phyloP scores from a whole-genome alignment of 2,888 invertebrate species.

The Drosophila neotestacea region DNA sequence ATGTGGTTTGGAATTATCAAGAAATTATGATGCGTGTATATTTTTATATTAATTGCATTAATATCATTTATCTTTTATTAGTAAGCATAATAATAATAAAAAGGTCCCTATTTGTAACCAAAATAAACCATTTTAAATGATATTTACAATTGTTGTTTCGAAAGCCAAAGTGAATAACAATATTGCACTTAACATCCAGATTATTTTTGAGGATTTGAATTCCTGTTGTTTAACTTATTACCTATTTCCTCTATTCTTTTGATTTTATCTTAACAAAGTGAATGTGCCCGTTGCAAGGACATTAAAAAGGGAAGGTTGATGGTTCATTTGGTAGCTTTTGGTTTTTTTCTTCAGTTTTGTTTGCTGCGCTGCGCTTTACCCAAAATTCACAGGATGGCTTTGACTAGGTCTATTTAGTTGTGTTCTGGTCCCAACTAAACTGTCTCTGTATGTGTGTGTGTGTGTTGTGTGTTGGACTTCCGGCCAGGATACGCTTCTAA shows the following conservation, averaged over 20 bases:
- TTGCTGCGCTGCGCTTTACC: slow-evolving; percentile 52
- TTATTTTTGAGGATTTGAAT: too few relatives aligned
- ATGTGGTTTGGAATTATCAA: too few relatives aligned
- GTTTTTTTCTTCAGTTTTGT: slow-evolving; percentile 43
- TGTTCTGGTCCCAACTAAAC: slow-evolving; percentile 3
- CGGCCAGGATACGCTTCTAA: slow-evolving; percentile 79
- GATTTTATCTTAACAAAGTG: neutral
- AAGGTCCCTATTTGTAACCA: too few relatives aligned
- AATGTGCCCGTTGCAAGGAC: slow-evolving; percentile 17
- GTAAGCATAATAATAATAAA: too few relatives aligned
- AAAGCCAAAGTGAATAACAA: too few relatives aligned
- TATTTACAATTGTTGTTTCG: too few relatives aligned
- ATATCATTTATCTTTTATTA: too few relatives aligned
- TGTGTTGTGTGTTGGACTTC: slow-evolving; percentile 56
- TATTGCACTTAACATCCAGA: too few relatives aligned
- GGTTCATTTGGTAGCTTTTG: slow-evolving; percentile 37
- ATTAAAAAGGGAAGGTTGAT: slow-evolving; percentile 63
- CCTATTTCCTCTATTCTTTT: neutral
- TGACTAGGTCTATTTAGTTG: slow-evolving; percentile 9
- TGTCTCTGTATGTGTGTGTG: slow-evolving; percentile 12
- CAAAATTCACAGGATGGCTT: slow-evolving; percentile 23
- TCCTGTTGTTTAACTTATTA: too few relatives aligned
- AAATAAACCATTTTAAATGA: too few relatives aligned
- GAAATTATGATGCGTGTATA: too few relatives aligned
- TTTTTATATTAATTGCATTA: too few relatives aligned